A percentile compares a stretch with the other conserved stretches of the same genome.
Evolutionary conservation across 2,113 vertebrate genomes (phyloP).

Genomic region (Stomatorhinus ivindoensis): DNA sequence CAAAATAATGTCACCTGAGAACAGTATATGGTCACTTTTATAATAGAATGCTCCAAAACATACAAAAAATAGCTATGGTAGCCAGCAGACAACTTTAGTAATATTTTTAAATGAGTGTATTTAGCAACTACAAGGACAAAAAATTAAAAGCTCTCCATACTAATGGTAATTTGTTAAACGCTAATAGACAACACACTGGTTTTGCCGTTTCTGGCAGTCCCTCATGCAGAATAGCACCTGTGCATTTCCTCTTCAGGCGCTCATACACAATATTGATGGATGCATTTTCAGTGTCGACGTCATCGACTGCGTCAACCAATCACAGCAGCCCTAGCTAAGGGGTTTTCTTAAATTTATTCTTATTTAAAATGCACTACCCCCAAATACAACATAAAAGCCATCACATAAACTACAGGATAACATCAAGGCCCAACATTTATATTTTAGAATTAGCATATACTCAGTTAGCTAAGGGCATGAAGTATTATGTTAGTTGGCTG

Average conservation of each 20-base stretch:
- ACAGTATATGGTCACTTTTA: not conserved
- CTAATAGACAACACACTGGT: too few species aligned
- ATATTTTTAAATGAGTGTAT: too few species aligned
- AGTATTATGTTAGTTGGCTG: not conserved
- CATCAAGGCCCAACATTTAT: not conserved
- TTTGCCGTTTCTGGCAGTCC: too few species aligned
- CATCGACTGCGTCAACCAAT: too few species aligned
- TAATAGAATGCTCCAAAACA: not conserved
- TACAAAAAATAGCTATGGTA: not conserved
- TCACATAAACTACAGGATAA: not conserved
- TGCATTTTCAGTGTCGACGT: too few species aligned
- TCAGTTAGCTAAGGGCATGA: not conserved
- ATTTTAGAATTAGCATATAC: not conserved
- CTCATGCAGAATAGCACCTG: too few species aligned
- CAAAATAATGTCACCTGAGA: not conserved
- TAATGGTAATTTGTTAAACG: too few species aligned
- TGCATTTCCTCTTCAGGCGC: too few species aligned
- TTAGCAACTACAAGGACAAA: too few species aligned
- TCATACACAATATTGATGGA: too few species aligned
- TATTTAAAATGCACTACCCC: not conserved
- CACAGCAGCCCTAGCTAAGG: not conserved
- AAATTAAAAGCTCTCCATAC: too few species aligned
- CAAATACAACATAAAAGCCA: not conserved
- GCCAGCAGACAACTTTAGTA: too few species aligned
- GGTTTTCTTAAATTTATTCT: not conserved